phyloP scores from a whole-genome alignment of 2,888 invertebrate species.

The Meiosimyza decipiens region DNA sequence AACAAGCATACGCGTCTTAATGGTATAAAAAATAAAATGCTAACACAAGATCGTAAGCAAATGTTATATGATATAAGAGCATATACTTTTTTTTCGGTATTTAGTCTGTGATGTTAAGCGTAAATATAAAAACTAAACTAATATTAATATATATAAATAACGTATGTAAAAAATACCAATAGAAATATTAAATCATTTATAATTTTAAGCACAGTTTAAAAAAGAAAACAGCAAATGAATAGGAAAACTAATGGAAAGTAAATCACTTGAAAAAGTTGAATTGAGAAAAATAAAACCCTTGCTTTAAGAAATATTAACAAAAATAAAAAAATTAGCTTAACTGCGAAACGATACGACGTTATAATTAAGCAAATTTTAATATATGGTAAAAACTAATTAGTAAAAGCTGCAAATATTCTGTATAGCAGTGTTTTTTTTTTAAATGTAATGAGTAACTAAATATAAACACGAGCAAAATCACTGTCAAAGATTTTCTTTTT shows the following conservation, averaged over 20 bases:
- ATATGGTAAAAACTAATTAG: constrained; percentile 5
- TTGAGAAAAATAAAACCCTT: constrained; percentile 19
- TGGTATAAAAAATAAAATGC: not conserved
- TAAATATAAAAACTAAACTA: constrained; percentile 41
- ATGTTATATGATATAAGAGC: constrained; percentile 18
- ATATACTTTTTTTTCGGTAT: constrained; percentile 47
- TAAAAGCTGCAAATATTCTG: constrained; percentile 17
- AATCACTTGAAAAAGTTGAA: constrained; percentile 37
- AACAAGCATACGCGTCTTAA: constrained; percentile 11
- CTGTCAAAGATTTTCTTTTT: not conserved
- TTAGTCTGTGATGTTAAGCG: constrained; percentile 50
- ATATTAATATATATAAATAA: constrained; percentile 25
- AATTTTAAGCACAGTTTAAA: constrained; percentile 29
- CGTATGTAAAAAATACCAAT: not conserved
- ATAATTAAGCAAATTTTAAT: constrained; percentile 9
- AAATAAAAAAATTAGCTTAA: constrained; percentile 25
- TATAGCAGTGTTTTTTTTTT: not conserved
- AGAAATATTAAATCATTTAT: not conserved
- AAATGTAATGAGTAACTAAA: not conserved
- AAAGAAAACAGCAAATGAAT: not conserved
- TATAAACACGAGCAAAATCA: constrained; percentile 2
- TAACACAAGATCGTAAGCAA: not conserved
- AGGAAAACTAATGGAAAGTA: constrained; percentile 25
- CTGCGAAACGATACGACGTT: constrained; percentile 31
- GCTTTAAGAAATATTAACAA: constrained; percentile 21